Evolutionary conservation across 64 coral and sea anemone species (phyloP).

Genomic region (Orbicella faveolata): DNA sequence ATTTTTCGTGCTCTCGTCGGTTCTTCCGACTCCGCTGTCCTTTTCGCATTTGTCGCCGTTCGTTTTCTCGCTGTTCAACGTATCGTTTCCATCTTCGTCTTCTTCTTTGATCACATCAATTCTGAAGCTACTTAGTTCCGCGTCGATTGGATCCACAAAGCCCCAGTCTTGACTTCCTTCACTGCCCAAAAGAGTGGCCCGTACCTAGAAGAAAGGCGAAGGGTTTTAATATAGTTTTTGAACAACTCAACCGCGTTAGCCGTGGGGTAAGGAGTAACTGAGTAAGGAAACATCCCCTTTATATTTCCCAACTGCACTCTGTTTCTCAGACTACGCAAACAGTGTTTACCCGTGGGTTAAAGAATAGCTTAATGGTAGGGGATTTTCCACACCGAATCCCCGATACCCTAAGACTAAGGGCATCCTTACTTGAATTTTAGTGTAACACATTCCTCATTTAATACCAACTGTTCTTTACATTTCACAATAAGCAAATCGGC

Average conservation of each 20-base stretch:
- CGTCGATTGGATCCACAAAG: conserved; percentile 54
- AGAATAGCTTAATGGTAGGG: too few relatives aligned
- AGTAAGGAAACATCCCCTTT: too few relatives aligned
- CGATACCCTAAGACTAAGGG: too few relatives aligned
- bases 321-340: too few relatives aligned
- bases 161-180: conserved; percentile 71
- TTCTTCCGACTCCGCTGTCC: conserved; percentile 92
- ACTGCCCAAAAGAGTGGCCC: conserved; percentile 76
- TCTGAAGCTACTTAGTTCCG: conserved; percentile 44
- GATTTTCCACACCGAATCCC: too few relatives aligned
- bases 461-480: too few relatives aligned
- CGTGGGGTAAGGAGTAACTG: neutral
- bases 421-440: too few relatives aligned
- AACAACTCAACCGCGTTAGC: neutral
- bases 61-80: conserved; percentile 74
- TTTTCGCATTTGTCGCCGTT: conserved; percentile 90
- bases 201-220: conserved; percentile 63
- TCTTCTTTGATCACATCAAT: conserved; percentile 96
- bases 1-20: conserved; percentile 92
- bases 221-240: neutral
- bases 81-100: conserved; percentile 81
- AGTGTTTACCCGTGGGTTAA: too few relatives aligned
- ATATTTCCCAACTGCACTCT: too few relatives aligned
- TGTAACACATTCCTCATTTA: too few relatives aligned
- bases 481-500: too few relatives aligned